Conservation (phyloP, 2,113 vertebrate species). For the Gallinago media region DNA sequence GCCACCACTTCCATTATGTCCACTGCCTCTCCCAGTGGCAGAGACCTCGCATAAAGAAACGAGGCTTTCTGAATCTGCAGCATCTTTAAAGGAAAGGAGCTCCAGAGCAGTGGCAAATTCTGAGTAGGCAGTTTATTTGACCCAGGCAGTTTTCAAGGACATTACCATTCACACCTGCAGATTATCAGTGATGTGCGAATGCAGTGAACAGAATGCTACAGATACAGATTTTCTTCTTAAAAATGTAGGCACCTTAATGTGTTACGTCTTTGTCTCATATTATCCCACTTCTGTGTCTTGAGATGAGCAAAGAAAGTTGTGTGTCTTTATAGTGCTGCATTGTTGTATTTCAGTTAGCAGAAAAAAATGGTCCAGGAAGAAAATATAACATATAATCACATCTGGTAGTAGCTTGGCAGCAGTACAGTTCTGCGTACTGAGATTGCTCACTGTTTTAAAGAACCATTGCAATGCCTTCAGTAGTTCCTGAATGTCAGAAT, state of each 20-base stretch:
- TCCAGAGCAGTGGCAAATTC: neutral
- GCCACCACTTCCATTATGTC: neutral
- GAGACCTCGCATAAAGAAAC: neutral
- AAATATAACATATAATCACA: neutral
- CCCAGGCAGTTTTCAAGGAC: neutral
- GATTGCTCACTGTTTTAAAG: neutral
- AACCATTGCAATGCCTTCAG: neutral
- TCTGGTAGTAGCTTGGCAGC: neutral
- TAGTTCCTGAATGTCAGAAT: neutral
- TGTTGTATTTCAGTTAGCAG: neutral
- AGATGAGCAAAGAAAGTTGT: neutral
- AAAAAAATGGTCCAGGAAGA: neutral
- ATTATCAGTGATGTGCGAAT: neutral
- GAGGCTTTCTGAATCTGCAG: neutral
- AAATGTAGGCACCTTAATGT: neutral
- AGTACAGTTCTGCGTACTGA: neutral
- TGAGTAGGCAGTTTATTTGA: neutral
- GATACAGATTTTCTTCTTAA: neutral
- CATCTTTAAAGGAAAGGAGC: neutral
- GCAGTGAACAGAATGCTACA: neutral
- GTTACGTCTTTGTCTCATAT: neutral
- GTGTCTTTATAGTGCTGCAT: neutral
- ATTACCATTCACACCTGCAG: neutral
- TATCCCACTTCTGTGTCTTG: neutral
- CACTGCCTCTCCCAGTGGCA: neutral